Percentiles rank a stretch among this genome's conserved stretches.
These are phyloP conservation scores for Lipophrys pholis DNA, from an alignment of 2,113 vertebrate genomes.

Conservation along the genomic window DNA sequence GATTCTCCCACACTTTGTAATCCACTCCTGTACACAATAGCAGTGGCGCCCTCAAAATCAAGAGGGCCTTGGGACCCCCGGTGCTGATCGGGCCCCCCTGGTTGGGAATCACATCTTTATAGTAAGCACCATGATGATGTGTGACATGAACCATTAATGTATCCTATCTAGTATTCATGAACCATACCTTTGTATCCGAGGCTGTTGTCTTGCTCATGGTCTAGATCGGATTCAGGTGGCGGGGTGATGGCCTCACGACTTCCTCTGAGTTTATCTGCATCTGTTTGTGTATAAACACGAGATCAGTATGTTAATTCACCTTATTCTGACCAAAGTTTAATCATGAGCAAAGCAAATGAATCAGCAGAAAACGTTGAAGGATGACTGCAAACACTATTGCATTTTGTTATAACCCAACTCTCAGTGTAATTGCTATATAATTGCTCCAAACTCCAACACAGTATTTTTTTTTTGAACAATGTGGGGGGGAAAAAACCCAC, in stretches of 20 bases:
- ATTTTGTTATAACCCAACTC: not conserved
- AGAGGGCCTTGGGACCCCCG: too few species aligned
- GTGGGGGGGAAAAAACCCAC: not conserved
- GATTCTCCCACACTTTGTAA: too few species aligned
- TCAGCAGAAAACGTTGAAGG: slow-evolving; percentile 9
- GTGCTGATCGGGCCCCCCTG: too few species aligned
- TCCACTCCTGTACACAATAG: too few species aligned
- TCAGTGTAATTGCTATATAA: not conserved
- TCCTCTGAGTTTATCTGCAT: slow-evolving; percentile 51
- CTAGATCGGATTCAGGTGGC: slow-evolving; percentile 45
- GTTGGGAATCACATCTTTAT: too few species aligned
- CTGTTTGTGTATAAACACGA: slow-evolving; percentile 22
- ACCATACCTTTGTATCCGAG: slow-evolving; percentile 79
- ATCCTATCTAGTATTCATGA: not conserved
- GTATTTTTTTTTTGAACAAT: slow-evolving; percentile 18
- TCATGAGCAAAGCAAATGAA: not conserved
- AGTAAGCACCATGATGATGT: too few species aligned
- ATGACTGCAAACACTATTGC: slow-evolving; percentile 4
- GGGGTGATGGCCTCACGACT: slow-evolving; percentile 55
- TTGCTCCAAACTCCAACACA: slow-evolving; percentile 14
- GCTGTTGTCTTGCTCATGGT: slow-evolving; percentile 65
- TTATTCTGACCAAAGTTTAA: not conserved
- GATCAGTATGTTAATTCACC: not conserved
- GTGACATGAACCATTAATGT: too few species aligned
- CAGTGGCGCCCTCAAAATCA: too few species aligned